These are phyloP conservation scores for Holothuria leucospilota DNA, from an alignment of 53 echinoderm and acorn worm genomes.

Conservation along the genomic window DNA sequence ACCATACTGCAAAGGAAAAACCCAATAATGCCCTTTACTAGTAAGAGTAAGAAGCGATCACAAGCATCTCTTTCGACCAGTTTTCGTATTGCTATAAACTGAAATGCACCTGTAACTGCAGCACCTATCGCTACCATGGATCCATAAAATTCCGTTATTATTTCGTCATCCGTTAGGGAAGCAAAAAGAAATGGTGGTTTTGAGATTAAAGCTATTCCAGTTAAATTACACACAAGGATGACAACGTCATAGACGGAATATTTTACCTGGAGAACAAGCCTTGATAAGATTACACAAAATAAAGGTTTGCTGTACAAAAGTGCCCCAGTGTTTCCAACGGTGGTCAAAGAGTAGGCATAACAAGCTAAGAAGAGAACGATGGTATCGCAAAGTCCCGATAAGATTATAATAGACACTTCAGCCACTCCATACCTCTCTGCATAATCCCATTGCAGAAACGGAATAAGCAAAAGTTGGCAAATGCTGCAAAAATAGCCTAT, in stretches of 20 bases:
- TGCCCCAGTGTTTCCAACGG: conserved; percentile 17
- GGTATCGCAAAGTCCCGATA: background rate
- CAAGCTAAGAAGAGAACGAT: background rate
- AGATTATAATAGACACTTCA: background rate
- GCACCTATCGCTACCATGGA: background rate
- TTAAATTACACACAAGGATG: conserved; percentile 11
- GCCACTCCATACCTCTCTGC: background rate
- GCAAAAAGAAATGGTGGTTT: conserved; percentile 24
- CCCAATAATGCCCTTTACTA: conserved; percentile 1
- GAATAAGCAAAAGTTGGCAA: background rate
- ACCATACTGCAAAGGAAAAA: background rate
- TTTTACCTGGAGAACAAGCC: background rate
- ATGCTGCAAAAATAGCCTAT: background rate
- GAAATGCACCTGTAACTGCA: conserved; percentile 14
- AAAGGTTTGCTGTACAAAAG: conserved; percentile 22
- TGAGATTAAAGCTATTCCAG: background rate
- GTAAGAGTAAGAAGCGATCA: background rate
- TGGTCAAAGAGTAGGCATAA: background rate
- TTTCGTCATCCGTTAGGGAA: background rate
- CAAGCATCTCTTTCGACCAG: background rate
- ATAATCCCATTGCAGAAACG: conserved; percentile 6
- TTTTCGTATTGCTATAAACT: conserved; percentile 10
- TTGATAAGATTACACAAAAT: background rate
- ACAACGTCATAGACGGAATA: background rate
- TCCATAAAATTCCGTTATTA: background rate